Percentiles rank a stretch among this genome's conserved stretches.
Evolutionary conservation across 1,140 invertebrate genomes (phyloP).

Genomic region (Cydia splendana): DNA sequence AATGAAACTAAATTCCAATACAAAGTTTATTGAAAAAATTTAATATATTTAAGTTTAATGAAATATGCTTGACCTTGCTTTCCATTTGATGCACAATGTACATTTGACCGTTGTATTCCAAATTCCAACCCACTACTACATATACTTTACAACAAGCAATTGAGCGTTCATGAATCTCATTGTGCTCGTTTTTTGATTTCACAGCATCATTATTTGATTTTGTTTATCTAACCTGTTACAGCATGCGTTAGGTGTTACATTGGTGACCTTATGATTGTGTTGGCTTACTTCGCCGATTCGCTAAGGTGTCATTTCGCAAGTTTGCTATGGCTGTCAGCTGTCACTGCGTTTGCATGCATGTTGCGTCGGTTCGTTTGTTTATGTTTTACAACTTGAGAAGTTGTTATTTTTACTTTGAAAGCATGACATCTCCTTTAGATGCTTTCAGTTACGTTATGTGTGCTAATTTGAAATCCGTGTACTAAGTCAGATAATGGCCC

Average conservation of each 20-base stretch:
- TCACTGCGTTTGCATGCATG: conserved; percentile 34
- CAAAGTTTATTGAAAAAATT: not conserved
- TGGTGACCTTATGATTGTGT: conserved; percentile 37
- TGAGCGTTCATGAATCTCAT: not conserved
- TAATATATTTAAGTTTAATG: not conserved
- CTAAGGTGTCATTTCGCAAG: conserved; percentile 32
- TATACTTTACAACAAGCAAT: not conserved
- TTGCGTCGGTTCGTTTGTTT: conserved; percentile 36
- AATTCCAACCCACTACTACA: not conserved
- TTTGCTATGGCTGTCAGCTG: conserved; percentile 37
- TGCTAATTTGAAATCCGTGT: not conserved
- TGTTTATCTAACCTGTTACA: conserved; percentile 48
- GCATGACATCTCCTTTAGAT: not conserved
- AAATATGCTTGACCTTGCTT: conserved; percentile 7
- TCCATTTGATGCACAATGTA: conserved; percentile 10
- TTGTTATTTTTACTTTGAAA: not conserved
- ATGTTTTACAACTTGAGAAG: not conserved
- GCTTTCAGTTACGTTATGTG: not conserved
- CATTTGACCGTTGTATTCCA: not conserved
- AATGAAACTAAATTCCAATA: too few species aligned
- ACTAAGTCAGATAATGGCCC: not conserved
- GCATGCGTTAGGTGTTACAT: conserved; percentile 41
- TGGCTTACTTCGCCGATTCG: conserved; percentile 40
- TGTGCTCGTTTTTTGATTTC: conserved; percentile 54
- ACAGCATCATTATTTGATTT: conserved; percentile 57